Evolutionary conservation across 2,113 vertebrate genomes (phyloP), one percentile per base, ranked within the genome.

Genomic region (Nibea albiflora): DNA sequence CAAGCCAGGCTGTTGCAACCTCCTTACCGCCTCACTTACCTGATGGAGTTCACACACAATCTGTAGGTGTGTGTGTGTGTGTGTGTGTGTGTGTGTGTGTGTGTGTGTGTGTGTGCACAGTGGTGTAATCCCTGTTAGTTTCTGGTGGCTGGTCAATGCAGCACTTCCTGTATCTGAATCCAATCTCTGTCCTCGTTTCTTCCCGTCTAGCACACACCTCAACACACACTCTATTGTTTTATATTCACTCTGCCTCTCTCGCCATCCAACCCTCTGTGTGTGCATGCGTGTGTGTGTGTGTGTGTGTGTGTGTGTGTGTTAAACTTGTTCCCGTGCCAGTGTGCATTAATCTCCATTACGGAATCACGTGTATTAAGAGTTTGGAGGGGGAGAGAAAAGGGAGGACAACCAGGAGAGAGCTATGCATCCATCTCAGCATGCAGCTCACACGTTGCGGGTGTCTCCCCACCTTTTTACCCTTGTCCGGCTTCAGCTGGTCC

Each of bases 311-410:
- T 65, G 62, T 71, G 68, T 26, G 44, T 79, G 73, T 35, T 66
- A 10, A 73, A 74, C 50, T 50, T 80, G 78, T 69, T 46, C 35
- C 67, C 0, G 3, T 86, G 87, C 86, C 81, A 72, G 79, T 12
- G 39, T 76, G 71, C 84, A 90, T 89, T 90, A 85, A 90, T 91
- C 88, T 85, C 81, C 69, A 87, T 90, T 83, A 85, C 67, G 28
- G 84, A 35, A 68, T 83, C 80, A 80, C 31, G 68, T 87, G 75
- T 79, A 49, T 28, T 52, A 65, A 28, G 68, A 80, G 74, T 82
- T 84, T 86, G 72, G 46, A 56, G 26, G 64, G 35, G 17, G 5
- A 56, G 66, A 39, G 35, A 62, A 52, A 52, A 50, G 50, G 46
- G 83, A 81, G 83, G 71, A 85, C 77, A 26, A 56, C 35, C 26